Evolutionary conservation across 2,888 invertebrate species (phyloP).

Genomic region (Graphium colonna): DNA sequence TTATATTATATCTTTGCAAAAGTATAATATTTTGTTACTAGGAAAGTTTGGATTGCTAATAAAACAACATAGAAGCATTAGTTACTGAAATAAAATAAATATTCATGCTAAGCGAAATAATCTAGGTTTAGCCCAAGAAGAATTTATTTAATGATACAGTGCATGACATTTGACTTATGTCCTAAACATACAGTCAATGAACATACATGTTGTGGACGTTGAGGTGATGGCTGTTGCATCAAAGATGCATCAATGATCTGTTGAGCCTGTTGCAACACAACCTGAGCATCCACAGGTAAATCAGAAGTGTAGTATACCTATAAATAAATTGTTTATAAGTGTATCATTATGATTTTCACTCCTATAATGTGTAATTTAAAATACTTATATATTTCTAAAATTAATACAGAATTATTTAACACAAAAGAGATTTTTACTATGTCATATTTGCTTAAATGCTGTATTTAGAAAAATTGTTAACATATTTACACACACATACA

Average conservation of each 20-base stretch:
- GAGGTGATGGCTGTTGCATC: constrained; percentile 75
- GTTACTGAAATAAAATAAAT: constrained; percentile 10
- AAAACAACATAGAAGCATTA: background rate
- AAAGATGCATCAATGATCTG: constrained; percentile 78
- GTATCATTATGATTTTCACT: background rate
- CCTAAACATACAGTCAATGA: constrained; percentile 37
- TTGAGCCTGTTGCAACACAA: constrained; percentile 78
- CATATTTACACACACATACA: too few relatives aligned
- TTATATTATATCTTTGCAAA: too few relatives aligned
- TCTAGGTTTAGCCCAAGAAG: constrained; percentile 9
- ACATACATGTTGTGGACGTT: constrained; percentile 79
- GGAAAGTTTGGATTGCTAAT: too few relatives aligned
- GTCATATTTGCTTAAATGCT: too few relatives aligned
- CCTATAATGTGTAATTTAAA: background rate
- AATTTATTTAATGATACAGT: constrained; percentile 9
- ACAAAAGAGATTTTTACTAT: too few relatives aligned
- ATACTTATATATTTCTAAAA: constrained; percentile 20
- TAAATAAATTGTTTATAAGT: constrained; percentile 56
- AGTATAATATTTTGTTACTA: too few relatives aligned
- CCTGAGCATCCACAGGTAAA: constrained; percentile 77
- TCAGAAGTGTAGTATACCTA: constrained; percentile 80
- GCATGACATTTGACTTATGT: constrained; percentile 28
- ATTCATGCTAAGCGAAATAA: constrained; percentile 28
- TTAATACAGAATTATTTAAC: constrained; percentile 11
- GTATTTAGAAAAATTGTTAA: background rate